Conservation (phyloP, 1,140 invertebrate genomes). For the Anadara kagoshimensis region DNA sequence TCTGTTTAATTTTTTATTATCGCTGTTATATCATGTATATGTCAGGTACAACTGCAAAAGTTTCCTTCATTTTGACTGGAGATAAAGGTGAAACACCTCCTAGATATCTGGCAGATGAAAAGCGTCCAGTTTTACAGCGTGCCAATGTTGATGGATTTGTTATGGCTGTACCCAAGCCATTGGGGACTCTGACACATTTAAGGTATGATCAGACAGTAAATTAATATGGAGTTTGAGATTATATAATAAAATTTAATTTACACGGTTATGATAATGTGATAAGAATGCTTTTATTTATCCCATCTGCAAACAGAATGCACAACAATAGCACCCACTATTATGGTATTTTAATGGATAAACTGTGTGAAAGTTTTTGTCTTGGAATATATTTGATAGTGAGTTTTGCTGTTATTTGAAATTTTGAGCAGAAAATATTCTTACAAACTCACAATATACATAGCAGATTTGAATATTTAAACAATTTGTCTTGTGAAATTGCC, state of each 20-base stretch:
- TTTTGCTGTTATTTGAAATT: no score
- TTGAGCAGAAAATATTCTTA: no score
- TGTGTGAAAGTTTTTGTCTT: no score
- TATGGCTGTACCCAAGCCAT: constrained; percentile 47
- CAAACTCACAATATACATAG: no score
- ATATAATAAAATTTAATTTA: no score
- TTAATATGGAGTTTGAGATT: no score
- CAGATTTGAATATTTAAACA: no score
- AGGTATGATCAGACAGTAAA: constrained; percentile 26
- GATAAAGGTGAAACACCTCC: constrained; percentile 52
- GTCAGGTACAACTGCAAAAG: constrained; percentile 51
- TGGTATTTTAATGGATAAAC: no score
- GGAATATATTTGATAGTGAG: no score
- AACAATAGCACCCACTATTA: no score
- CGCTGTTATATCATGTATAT: background rate
- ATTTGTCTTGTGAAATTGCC: no score
- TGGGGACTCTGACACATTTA: constrained; percentile 50
- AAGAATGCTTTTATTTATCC: background rate
- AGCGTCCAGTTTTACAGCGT: constrained; percentile 42
- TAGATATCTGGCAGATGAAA: constrained; percentile 46
- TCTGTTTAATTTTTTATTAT: no score
- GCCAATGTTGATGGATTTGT: constrained; percentile 53
- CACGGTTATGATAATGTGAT: background rate
- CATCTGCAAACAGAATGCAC: background rate
- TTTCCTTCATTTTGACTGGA: constrained; percentile 56